Percentiles rank a stretch among this genome's conserved stretches.
Conservation (phyloP, 2,113 vertebrate species). For the Riparia riparia region DNA sequence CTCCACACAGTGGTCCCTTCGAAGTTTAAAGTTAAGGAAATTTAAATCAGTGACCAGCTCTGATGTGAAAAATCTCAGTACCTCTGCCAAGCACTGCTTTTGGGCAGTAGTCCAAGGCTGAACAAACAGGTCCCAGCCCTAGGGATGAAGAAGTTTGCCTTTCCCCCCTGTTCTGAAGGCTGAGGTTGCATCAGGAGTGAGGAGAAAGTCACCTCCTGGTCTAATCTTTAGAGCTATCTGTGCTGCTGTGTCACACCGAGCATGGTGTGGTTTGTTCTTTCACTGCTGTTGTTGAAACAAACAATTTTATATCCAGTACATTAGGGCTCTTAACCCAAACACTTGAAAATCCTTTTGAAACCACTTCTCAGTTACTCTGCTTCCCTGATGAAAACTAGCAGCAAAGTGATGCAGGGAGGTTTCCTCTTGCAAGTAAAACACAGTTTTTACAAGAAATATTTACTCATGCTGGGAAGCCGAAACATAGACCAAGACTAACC, state of each 20-base stretch:
- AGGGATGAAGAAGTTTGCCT: background rate
- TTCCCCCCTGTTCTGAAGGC: background rate
- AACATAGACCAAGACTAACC: background rate
- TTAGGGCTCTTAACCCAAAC: slow-evolving; percentile 44
- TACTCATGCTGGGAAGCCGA: background rate
- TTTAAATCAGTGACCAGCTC: background rate
- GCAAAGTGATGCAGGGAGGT: background rate
- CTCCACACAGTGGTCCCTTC: background rate
- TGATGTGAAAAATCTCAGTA: background rate
- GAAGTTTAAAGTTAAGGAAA: background rate
- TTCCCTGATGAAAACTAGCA: slow-evolving; percentile 12
- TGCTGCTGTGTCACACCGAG: background rate
- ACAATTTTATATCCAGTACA: slow-evolving; percentile 13
- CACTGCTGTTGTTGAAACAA: slow-evolving; percentile 45
- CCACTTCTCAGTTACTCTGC: slow-evolving; percentile 26
- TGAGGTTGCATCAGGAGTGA: background rate
- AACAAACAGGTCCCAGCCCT: background rate
- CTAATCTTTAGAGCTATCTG: background rate
- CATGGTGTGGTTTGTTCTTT: background rate
- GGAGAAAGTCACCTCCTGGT: background rate
- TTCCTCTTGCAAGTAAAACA: background rate
- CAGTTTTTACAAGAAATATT: background rate
- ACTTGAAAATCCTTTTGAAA: slow-evolving; percentile 46
- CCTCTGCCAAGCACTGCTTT: background rate
- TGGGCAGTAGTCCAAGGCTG: background rate